Evolutionary conservation across 2,113 vertebrate species (phyloP), one percentile per base, ranked within the genome.

Genomic region (Myrmecobius fasciatus): DNA sequence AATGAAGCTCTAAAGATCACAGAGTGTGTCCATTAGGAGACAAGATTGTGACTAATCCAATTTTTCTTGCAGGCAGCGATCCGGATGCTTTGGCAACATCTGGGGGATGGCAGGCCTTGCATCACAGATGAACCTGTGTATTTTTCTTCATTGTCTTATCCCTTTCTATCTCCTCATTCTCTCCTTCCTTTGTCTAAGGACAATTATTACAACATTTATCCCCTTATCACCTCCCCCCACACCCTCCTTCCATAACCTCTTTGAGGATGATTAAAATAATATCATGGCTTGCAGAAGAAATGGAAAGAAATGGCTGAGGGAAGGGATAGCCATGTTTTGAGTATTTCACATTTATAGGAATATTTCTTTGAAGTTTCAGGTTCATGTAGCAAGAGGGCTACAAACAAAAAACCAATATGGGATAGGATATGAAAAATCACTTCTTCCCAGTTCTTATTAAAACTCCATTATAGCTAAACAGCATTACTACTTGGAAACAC

Each of bases 1-100:
- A 99, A 99, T 99, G 99, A 99, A 99, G 99, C 99, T 99, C 98
- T 98, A 98, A 99, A 99, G 99, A 99, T 99, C 99, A 99, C 98
- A 98, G 98, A 99, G 98, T 98, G 98, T 99, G 98, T 99, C 99
- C 99, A 99, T 99, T 99, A 99, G 98, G 98, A 98, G 98, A 98
- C 98, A 98, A 98, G 98, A 98, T 98, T 97, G 98, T 98, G 99
- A 98, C 99, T 99, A 99, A 99, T 99, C 99, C 98, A 98, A 98
- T 99, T 99, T 98, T 98, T 98, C 98, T 98, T 98, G 97, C 98
- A 97, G 97, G 96, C 96, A 97, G 98, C 94, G 98, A 98, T 97
- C 96, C 94, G 95, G 97, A 98, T 97, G 94, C 96, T 97, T 97
- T 96, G 96, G 95, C 95, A 98, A 98, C 98, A 98, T 99, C 98